Conservation (phyloP, 1,140 invertebrate genomes). For the Drosophila obscura region DNA sequence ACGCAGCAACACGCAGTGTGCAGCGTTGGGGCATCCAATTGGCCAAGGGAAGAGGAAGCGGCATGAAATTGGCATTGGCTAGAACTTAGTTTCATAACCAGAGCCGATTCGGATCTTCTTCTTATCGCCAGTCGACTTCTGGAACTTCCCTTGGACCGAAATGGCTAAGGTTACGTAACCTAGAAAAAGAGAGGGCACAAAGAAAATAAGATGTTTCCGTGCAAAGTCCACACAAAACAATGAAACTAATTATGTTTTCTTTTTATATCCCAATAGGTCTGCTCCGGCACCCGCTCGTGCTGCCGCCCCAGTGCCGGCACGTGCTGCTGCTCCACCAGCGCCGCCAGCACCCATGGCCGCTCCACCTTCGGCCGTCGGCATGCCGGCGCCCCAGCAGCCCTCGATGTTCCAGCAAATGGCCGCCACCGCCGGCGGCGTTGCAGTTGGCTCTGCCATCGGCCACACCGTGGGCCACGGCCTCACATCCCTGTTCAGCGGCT, state of each 20-base stretch:
- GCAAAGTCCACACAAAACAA: conserved; percentile 41
- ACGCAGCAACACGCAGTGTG: background rate
- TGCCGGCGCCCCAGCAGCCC: conserved; percentile 78
- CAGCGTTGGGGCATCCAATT: background rate
- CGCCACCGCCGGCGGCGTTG: conserved; percentile 94
- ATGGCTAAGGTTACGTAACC: conserved; percentile 64
- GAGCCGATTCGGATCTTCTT: conserved; percentile 27
- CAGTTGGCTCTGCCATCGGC: conserved; percentile 94
- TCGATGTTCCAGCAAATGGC: conserved; percentile 90
- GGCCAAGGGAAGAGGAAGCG: background rate
- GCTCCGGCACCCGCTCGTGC: conserved; percentile 43
- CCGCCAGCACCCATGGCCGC: conserved; percentile 74
- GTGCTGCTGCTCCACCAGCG: conserved; percentile 72
- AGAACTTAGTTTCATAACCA: conserved; percentile 40
- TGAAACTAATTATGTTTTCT: conserved; percentile 15
- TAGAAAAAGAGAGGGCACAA: conserved; percentile 37
- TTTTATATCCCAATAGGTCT: conserved; percentile 31
- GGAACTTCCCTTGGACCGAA: conserved; percentile 19
- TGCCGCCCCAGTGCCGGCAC: conserved; percentile 72
- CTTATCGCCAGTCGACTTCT: conserved; percentile 14
- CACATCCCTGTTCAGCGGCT: conserved; percentile 92
- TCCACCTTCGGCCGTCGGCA: conserved; percentile 71
- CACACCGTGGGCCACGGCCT: conserved; percentile 93
- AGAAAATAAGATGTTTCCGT: conserved; percentile 15
- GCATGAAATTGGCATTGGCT: background rate